Percentiles rank a stretch among this genome's conserved stretches.
These are phyloP conservation scores for Plectropomus leopardus DNA, from an alignment of 2,113 vertebrate genomes.

Conservation along the genomic window DNA sequence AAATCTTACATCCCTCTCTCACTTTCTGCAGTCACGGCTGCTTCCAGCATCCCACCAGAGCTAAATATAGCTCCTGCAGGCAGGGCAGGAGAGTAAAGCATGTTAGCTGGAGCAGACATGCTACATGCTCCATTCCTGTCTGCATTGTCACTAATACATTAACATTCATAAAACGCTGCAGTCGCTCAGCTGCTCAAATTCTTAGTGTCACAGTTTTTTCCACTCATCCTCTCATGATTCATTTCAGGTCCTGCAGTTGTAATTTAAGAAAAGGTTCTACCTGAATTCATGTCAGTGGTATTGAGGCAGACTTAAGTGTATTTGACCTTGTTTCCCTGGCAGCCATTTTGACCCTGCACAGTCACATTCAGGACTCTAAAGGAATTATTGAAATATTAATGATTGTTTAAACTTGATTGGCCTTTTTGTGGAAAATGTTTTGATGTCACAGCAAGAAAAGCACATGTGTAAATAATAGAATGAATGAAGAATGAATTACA, in stretches of 20 bases:
- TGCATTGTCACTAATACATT: constrained; percentile 20
- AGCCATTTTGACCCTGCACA: constrained; percentile 51
- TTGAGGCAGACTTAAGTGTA: constrained; percentile 8
- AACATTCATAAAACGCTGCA: constrained; percentile 10
- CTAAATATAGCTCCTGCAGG: constrained; percentile 83
- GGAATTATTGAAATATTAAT: not conserved
- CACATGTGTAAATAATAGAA: not conserved
- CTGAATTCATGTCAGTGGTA: not conserved
- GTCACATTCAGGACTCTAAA: constrained; percentile 1
- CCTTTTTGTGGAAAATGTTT: not conserved
- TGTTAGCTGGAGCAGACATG: constrained; percentile 55
- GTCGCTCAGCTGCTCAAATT: not conserved
- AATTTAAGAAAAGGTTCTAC: not conserved
- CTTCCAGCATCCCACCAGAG: constrained; percentile 67
- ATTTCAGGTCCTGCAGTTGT: not conserved
- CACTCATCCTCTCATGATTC: not conserved
- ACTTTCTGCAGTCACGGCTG: constrained; percentile 70
- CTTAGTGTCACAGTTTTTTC: not conserved
- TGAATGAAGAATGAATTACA: not conserved
- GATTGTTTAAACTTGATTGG: not conserved
- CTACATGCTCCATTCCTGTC: constrained; percentile 31
- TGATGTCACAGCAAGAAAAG: not conserved
- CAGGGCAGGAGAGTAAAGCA: constrained; percentile 53
- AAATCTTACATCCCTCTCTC: constrained; percentile 58
- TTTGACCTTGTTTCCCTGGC: constrained; percentile 57